Evolutionary conservation across 2,113 vertebrate species (phyloP), one percentile per base, ranked within the genome.

Genomic region (Chamaetylas fuelleborni): DNA sequence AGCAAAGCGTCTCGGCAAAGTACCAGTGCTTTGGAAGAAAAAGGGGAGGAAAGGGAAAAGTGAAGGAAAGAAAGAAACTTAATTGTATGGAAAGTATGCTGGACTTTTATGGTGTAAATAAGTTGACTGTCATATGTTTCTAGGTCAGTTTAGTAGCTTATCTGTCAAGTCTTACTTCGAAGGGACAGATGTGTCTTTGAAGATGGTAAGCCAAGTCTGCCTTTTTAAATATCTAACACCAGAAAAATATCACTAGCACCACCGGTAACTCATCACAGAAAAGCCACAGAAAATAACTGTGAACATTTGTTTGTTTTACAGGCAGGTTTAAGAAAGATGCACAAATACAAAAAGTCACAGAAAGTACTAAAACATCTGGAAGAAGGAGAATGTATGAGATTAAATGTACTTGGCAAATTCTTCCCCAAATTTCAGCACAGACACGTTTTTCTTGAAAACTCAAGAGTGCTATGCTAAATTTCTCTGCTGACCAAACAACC

Each of bases 351-450:
- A 38, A 51, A 79, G 26, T 43, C 56, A n/a, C 24, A 48, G 28
- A 45, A 83, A 36, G 64, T 20, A 62, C 34, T 24, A 26, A 34
- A 88, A 65, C 10, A 69, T 14, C 24, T 58, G 66, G 31, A 87
- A 90, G 34, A 73, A 80, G 38, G 2, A 48, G 45, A 56, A 17
- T 72, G 90, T 29, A n/a, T 65, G 38, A 88, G 31, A 29, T 62
- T 51, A 90, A 90, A 7, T 66, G 89, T 98, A 99, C 98, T 98
- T 99, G 98, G 96, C 99, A 99, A 93, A 99, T 99, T 98, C 99
- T 99, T 93, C 99, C 99, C 99, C 99, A 99, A 94, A 99, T 99
- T 96, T 99, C 99, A 98, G 99, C 99, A 81, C 99, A 99, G 86
- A 98, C 98, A 88, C 98, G 98, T 95, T 99, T 99, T 96, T 99